Conservation (phyloP, 2,113 vertebrate genomes). For the Arizona elegans region DNA sequence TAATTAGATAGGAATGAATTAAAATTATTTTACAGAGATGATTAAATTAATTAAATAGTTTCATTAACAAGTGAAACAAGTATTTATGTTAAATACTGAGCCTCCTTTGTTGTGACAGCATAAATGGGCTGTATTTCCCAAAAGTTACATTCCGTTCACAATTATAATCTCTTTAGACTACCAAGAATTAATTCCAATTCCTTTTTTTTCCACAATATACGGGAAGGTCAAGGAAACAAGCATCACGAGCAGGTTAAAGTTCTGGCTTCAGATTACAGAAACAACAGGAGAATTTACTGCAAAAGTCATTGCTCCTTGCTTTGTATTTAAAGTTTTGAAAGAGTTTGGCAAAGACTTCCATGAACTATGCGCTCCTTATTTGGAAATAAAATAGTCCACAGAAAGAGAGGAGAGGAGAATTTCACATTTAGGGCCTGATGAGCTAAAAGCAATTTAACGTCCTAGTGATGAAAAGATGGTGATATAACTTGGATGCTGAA, state of each 20-base stretch:
- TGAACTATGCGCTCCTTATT: conserved; percentile 61
- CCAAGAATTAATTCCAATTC: conserved; percentile 31
- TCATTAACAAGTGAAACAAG: background rate
- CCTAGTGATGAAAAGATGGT: conserved; percentile 32
- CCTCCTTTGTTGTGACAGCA: background rate
- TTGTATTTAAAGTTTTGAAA: conserved; percentile 54
- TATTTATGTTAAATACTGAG: background rate
- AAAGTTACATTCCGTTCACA: background rate
- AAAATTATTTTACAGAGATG: background rate
- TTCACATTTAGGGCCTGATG: conserved; percentile 29
- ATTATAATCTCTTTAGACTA: conserved; percentile 6
- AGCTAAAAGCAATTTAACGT: conserved; percentile 22
- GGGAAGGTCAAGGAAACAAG: conserved; percentile 50
- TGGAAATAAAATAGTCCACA: conserved; percentile 58
- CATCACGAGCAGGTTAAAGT: conserved; percentile 38
- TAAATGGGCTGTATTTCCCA: background rate
- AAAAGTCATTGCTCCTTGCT: conserved; percentile 36
- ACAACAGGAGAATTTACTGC: conserved; percentile 61
- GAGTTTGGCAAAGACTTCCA: conserved; percentile 51
- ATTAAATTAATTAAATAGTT: background rate
- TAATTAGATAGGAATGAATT: background rate
- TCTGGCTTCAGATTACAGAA: conserved; percentile 55
- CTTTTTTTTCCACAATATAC: conserved; percentile 52
- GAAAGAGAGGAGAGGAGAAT: conserved; percentile 30
- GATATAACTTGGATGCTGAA: conserved; percentile 7